A percentile compares a stretch with the other conserved stretches of the same genome.
Conservation (phyloP, 2,888 invertebrate species). For the Elegia similella region DNA sequence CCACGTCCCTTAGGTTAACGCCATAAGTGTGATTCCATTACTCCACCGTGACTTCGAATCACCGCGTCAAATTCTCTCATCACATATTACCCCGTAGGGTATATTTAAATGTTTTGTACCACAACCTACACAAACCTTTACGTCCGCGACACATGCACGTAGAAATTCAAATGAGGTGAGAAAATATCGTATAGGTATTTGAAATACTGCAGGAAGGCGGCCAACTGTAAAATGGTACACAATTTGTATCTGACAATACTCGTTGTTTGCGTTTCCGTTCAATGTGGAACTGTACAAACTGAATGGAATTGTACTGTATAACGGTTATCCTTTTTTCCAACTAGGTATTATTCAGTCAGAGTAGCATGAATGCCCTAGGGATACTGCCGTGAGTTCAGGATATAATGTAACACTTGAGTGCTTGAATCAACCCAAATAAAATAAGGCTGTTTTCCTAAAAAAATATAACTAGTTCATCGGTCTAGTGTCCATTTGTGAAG, state of each 20-base stretch:
- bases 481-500: too few relatives aligned
- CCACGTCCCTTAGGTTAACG: too few relatives aligned
- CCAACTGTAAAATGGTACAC: slow-evolving; percentile 8
- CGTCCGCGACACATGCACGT: slow-evolving; percentile 33
- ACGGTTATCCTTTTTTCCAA: background rate
- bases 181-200: slow-evolving; percentile 17
- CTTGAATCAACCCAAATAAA: too few relatives aligned
- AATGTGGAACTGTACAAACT: background rate
- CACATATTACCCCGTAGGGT: too few relatives aligned
- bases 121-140: slow-evolving; percentile 22
- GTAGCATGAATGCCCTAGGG: too few relatives aligned
- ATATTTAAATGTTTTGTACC: background rate
- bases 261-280: slow-evolving; percentile 7
- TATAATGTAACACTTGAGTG: too few relatives aligned
- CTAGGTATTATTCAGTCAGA: background rate
- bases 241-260: slow-evolving; percentile 11
- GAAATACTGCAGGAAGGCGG: slow-evolving; percentile 19
- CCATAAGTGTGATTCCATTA: too few relatives aligned
- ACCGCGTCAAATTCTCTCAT: too few relatives aligned
- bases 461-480: too few relatives aligned
- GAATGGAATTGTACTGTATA: background rate
- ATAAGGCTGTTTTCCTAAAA: too few relatives aligned
- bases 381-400: too few relatives aligned
- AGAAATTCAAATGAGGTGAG: slow-evolving; percentile 37
- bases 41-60: too few relatives aligned